Evolutionary conservation across 1,140 invertebrate species (phyloP), one percentile per base, ranked within the genome.

Genomic region (Achatina immaculata): DNA sequence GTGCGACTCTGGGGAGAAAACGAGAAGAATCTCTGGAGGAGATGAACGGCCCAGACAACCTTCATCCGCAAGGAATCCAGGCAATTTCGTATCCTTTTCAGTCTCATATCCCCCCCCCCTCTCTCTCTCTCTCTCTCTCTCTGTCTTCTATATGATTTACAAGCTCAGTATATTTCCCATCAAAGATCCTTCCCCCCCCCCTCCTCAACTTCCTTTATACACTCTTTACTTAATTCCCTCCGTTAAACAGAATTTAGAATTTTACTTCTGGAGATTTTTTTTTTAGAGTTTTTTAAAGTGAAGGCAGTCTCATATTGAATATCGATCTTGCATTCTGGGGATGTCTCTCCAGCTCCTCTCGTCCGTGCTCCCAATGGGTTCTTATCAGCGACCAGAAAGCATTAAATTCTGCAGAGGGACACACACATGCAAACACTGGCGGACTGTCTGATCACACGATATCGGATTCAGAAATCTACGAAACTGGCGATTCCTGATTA

Each of bases 121-220:
- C 69, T 72, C 69, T 72, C 38, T 72, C 69, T 72, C 40, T 72
- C 69, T 72, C 69, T 72, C 69, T 34, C 69, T 72, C 38, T 72
- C 69, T 72, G 14, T 36, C 28, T 28, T 19, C 40, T 42, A 38
- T 42, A 16, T 72, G 34, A 14, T 9, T 42, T 38, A 43, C 40
- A 72, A 19, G 31, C 31, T 31, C 11, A 21, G 14, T 72, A 38
- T 42, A 14, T 36, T 72, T 66, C 28, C 31, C 31, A 19, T 34
- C 65, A 19, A 19, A 14, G 14, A 11, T 66, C 28, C 31, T 66
- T 31, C 65, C 65, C 65, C 65, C 65, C 31, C 65, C 31, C 65
- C 19, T 66, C 11, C 28, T 34, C n/a, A n/a, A n/a, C n/a, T n/a
- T n/a, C n/a, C n/a, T n/a, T n/a, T n/a, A n/a, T n/a, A n/a, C n/a